A percentile compares a stretch with the other conserved stretches of the same genome.
phyloP scores from a whole-genome alignment of 2,888 invertebrate genomes.

The Amphimallon solstitiale region DNA sequence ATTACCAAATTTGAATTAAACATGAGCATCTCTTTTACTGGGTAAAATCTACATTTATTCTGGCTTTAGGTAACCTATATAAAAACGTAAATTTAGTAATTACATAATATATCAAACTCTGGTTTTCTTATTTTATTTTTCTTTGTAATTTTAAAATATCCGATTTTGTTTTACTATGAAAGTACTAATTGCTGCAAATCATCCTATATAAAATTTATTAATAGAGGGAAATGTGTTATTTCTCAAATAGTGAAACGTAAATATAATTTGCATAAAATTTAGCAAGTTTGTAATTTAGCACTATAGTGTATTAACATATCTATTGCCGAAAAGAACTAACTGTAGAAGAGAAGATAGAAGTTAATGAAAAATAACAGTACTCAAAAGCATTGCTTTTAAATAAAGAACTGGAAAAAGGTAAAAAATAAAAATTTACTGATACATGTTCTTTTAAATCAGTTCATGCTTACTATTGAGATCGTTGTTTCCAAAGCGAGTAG shows the following conservation, averaged over 20 bases:
- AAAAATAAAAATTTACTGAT: neutral
- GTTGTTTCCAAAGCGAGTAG: neutral
- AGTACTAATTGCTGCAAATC: too few species aligned
- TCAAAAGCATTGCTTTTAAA: neutral
- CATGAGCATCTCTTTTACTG: too few species aligned
- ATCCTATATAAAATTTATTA: too few species aligned
- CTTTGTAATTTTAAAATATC: too few species aligned
- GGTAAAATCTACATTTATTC: too few species aligned
- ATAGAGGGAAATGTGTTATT: constrained; percentile 1
- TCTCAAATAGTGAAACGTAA: neutral
- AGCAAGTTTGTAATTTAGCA: neutral
- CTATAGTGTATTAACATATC: constrained; percentile 16
- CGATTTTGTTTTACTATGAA: too few species aligned
- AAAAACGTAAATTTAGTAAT: too few species aligned
- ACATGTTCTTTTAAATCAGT: neutral
- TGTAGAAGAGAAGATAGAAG: constrained; percentile 5
- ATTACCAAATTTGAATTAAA: too few species aligned
- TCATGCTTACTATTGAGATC: neutral
- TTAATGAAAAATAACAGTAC: neutral
- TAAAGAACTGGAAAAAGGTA: too few species aligned
- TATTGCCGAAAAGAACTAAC: constrained; percentile 12
- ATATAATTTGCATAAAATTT: neutral
- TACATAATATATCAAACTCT: too few species aligned
- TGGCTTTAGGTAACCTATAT: too few species aligned
- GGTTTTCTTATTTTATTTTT: too few species aligned